Base-by-base conservation (phyloP, 2,113 vertebrate species). In the Arvicanthis niloticus region DNA sequence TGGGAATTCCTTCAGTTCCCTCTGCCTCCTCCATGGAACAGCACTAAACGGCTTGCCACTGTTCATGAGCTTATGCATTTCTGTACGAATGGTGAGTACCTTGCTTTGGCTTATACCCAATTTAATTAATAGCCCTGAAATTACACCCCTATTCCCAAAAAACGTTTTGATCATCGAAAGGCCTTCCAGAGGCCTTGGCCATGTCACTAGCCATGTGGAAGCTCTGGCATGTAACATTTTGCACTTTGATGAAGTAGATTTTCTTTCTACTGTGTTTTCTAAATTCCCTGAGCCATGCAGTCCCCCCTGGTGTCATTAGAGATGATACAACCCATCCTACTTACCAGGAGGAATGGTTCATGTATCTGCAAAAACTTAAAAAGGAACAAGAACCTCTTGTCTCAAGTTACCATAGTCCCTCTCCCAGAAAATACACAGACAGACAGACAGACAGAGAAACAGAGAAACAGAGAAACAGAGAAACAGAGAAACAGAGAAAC, bases 31-130 rank as follows among this genome's bases (percentile, higher is more conserved):
- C 16, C 97, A 15, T 97, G 98, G 95, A 97, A 93, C 45, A 98
- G 92, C 85, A 92, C 97, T 15, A 98, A 97, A 77, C 98, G 97
- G 92, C 98, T 98, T 94, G 98, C 99, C 40, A 87, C 98, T 70
- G 98, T 98, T 96, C 99, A 99, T 0, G 99, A 99, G 95, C 99
- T 99, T 9, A 99, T 99, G 96, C 99, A 99, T 97, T 98, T 99
- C 97, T 99, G 98, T 97, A 98, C 99, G 22, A 98, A 97, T 40
- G 99, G 99, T 99, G 97, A 98, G 91, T 72, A 77, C 0, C 42
- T 68, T 75, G 88, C 37, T 95, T 91, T 93, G 56, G 93, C 78
- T 91, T 65, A 2, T n/a, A 81, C 19, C 94, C 67, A 7, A 60
- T 75, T 88, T 48, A 88, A 51, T 91, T 91, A 45, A 0, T 53